Percentiles rank a stretch among this genome's conserved stretches.
These are phyloP conservation scores for Scortum barcoo DNA, from an alignment of 2,113 vertebrate species.

Conservation along the genomic window DNA sequence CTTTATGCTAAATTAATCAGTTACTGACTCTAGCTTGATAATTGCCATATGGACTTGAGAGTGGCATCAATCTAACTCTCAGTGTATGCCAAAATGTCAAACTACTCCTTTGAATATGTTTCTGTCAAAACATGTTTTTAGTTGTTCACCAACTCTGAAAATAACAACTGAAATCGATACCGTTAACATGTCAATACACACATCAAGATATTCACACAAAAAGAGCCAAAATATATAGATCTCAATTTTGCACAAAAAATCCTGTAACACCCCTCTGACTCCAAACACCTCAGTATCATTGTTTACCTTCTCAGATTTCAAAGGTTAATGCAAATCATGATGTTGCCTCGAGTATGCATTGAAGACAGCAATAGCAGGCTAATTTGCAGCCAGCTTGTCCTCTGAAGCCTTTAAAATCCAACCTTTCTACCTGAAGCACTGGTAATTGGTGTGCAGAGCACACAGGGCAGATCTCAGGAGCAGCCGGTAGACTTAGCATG, in stretches of 20 bases:
- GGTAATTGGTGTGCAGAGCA: constrained; percentile 64
- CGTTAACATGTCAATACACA: background rate
- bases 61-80: background rate
- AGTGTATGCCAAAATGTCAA: background rate
- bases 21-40: too few species aligned
- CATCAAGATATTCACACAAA: background rate
- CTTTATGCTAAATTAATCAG: background rate
- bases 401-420: constrained; percentile 57
- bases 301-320: constrained; percentile 22
- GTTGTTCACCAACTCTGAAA: background rate
- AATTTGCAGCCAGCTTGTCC: constrained; percentile 50
- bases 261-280: background rate
- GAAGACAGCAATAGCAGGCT: constrained; percentile 19
- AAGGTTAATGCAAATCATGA: constrained; percentile 58
- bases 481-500: constrained; percentile 56
- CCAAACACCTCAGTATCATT: background rate
- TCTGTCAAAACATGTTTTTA: too few species aligned
- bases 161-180: background rate
- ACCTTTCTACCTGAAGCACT: constrained; percentile 51
- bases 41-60: background rate
- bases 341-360: constrained; percentile 22
- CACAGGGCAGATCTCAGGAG: constrained; percentile 53
- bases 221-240: background rate
- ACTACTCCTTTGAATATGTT: background rate
- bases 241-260: background rate